Base-by-base conservation (phyloP, 2,113 vertebrate genomes). In the Nyctibius bracteatus region DNA sequence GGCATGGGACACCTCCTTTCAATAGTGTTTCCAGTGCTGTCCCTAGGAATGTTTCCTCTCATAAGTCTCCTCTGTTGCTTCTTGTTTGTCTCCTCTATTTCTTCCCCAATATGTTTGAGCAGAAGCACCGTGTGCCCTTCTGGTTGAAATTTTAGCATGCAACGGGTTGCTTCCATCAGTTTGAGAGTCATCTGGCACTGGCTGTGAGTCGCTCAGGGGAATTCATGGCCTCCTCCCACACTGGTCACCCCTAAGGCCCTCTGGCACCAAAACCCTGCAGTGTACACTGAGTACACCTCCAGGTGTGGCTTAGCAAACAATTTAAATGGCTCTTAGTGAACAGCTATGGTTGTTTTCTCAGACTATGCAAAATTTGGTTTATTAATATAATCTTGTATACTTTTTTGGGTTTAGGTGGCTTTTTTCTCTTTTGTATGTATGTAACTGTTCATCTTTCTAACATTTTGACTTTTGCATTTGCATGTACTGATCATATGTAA, bases 231-330 rank as follows among this genome's bases (percentile, higher is more conserved):
- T n/a, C 6, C 3, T 88, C 2, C 43, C 0, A 0, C 13, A 3
- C 16, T 39, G 41, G 8, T 66, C 21, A 24, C 27, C 8, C 2
- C 21, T 61, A 0, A 7, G 18, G 10, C 39, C 55, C 43, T 61
- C 49, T 8, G 37, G 13, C 3, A 14, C 33, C 54, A 55, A 55
- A 77, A n/a, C 25, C 9, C 0, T 1, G 14, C 22, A 37, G 25
- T 1, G 0, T 41, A n/a, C 4, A 4, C 19, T 80, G 37, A 7
- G 8, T 35, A 28, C 0, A 0, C 24, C 8, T 57, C 10, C 12
- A n/a, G 8, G 7, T 9, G 16, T 88, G n/a, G 4, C 37, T 90
- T 85, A 62, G 24, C n/a, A 67, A 21, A 22, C 31, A 10, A 14
- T 19, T 44, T 66, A 57, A 63, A 35, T 46, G 52, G 7, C 51